A percentile compares a stretch with the other conserved stretches of the same genome.
Conservation (phyloP, 2,113 vertebrate genomes). For the Ptilorrhoa leucosticta region DNA sequence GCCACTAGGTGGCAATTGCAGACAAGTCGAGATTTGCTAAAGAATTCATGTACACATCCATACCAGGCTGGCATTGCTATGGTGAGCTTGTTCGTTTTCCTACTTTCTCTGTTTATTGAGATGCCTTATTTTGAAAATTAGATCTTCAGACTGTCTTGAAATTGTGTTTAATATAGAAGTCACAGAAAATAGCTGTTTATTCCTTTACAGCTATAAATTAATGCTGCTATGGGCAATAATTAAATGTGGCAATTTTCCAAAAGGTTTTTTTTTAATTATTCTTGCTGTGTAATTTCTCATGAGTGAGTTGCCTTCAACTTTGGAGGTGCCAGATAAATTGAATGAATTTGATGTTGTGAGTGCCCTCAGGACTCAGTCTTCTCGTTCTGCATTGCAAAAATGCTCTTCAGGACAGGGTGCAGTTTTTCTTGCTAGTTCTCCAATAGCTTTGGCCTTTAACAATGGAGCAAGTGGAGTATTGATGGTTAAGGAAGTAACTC, state of each 20-base stretch:
- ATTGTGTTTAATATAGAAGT: neutral
- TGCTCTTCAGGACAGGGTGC: neutral
- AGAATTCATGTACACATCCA: neutral
- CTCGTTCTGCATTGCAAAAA: neutral
- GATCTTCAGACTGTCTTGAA: neutral
- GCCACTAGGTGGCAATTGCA: slow-evolving; percentile 62
- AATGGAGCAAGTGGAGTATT: neutral
- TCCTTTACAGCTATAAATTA: neutral
- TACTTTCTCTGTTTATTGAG: neutral
- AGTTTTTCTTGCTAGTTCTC: neutral
- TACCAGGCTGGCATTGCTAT: neutral
- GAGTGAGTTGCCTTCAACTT: neutral
- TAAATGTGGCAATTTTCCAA: neutral
- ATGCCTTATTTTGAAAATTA: neutral
- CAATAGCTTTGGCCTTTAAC: neutral
- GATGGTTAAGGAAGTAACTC: neutral
- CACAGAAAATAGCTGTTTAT: neutral
- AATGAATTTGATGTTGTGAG: neutral
- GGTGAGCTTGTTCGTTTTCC: neutral
- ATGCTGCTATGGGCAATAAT: neutral
- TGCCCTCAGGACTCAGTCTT: neutral
- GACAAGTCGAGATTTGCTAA: slow-evolving; percentile 11
- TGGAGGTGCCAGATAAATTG: neutral
- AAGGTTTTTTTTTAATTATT: neutral
- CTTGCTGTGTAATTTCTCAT: neutral